phyloP scores from a whole-genome alignment of 2,797 vertebrate species.

The Taeniopygia guttata region DNA sequence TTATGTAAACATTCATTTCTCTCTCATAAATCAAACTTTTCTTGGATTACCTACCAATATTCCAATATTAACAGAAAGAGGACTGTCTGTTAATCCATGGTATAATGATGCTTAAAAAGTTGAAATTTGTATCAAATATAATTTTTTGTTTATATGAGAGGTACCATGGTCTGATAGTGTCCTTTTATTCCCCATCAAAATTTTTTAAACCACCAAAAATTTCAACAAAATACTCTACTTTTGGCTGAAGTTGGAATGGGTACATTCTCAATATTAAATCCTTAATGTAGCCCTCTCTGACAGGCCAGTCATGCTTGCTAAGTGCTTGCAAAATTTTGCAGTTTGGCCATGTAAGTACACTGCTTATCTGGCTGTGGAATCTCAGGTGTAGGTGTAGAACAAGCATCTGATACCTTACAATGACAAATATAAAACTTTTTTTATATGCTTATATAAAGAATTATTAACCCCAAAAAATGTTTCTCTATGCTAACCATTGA shows the following conservation, averaged over 20 bases:
- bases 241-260: background rate
- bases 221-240: background rate
- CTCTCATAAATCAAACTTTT: background rate
- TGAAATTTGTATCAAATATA: background rate
- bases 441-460: background rate
- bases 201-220: background rate
- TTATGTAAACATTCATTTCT: background rate
- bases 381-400: background rate
- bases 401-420: background rate
- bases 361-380: background rate
- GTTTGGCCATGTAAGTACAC: background rate
- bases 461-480: accelerated
- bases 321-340: background rate
- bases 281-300: background rate
- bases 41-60: background rate
- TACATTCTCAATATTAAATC: background rate
- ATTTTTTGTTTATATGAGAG: background rate
- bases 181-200: background rate
- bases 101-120: background rate
- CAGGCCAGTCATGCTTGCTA: background rate
- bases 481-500: background rate
- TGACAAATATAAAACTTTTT: background rate
- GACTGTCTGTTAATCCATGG: background rate
- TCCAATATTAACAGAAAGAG: background rate
- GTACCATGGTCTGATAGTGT: background rate